A percentile compares a stretch with the other conserved stretches of the same genome.
phyloP scores from a whole-genome alignment of 2,888 invertebrate species.

The Matsumyia berberina region DNA sequence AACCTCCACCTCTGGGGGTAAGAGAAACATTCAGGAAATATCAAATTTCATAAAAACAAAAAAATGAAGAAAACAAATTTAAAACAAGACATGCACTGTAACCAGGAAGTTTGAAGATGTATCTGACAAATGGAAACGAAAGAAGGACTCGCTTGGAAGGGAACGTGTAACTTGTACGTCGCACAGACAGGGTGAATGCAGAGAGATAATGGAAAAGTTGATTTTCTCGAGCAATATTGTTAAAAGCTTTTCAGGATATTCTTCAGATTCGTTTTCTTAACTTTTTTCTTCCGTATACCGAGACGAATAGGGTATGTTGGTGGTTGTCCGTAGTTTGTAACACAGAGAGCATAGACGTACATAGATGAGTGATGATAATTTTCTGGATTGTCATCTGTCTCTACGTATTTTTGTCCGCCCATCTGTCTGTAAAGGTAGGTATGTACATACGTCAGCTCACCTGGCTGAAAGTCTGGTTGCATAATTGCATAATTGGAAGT shows the following conservation, averaged over 20 bases:
- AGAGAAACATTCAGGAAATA: conserved; percentile 61
- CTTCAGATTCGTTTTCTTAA: conserved; percentile 46
- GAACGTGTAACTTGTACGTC: conserved; percentile 30
- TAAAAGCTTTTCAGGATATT: conserved; percentile 76
- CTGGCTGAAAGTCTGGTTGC: too few species aligned
- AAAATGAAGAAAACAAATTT: conserved; percentile 1
- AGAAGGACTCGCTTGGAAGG: conserved; percentile 15
- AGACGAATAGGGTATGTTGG: not conserved
- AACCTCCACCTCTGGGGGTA: not conserved
- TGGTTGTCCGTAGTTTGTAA: not conserved
- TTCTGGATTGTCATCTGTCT: too few species aligned
- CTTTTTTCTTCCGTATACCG: conserved; percentile 16
- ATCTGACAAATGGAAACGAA: not conserved
- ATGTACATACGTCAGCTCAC: too few species aligned
- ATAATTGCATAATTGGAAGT: too few species aligned
- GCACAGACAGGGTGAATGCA: conserved; percentile 15
- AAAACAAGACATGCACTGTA: conserved; percentile 43
- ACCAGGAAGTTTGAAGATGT: conserved; percentile 39
- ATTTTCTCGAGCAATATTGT: conserved; percentile 73
- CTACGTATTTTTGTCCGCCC: too few species aligned
- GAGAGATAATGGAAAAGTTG: conserved; percentile 72
- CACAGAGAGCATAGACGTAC: too few species aligned
- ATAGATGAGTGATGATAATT: too few species aligned
- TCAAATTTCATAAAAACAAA: conserved; percentile 43
- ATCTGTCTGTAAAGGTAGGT: too few species aligned